Conservation (phyloP, 92 coral and sea anemone genomes). For the Paramuricea clavata region DNA sequence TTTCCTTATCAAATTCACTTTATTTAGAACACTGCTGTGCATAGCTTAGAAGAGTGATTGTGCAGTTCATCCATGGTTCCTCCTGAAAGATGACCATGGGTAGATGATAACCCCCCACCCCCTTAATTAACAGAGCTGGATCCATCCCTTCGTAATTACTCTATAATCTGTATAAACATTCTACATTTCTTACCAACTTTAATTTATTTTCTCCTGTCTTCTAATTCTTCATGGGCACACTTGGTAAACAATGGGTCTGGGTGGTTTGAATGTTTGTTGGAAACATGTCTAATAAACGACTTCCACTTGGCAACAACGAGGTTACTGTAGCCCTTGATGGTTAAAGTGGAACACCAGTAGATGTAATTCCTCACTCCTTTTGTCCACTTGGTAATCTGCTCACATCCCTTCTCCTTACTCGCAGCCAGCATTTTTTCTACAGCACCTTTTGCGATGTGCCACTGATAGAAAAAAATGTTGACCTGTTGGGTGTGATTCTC, state of each 20-base stretch:
- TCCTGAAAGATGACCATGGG: no score
- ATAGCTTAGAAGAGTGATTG: no score
- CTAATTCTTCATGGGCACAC: background rate
- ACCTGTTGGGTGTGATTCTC: slow-evolving; percentile 38
- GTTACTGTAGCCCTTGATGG: background rate
- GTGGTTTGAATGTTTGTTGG: background rate
- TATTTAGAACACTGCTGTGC: no score
- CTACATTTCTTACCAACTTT: slow-evolving; percentile 5
- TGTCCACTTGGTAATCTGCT: background rate
- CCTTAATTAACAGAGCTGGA: background rate
- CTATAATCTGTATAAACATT: background rate
- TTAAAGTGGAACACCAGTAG: slow-evolving; percentile 23
- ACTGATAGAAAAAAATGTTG: background rate
- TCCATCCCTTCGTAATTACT: background rate
- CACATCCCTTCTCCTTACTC: background rate
- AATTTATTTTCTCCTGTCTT: slow-evolving; percentile 7
- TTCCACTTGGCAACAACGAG: slow-evolving; percentile 17
- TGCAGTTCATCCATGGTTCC: no score
- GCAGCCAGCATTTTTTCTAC: background rate
- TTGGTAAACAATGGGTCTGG: slow-evolving; percentile 16
- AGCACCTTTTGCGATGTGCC: background rate
- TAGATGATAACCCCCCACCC: background rate
- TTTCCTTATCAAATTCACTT: no score
- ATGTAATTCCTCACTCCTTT: background rate
- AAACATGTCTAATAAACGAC: slow-evolving; percentile 3